phyloP scores from a whole-genome alignment of 1,140 invertebrate genomes.

The Drosophila fuyamai region DNA sequence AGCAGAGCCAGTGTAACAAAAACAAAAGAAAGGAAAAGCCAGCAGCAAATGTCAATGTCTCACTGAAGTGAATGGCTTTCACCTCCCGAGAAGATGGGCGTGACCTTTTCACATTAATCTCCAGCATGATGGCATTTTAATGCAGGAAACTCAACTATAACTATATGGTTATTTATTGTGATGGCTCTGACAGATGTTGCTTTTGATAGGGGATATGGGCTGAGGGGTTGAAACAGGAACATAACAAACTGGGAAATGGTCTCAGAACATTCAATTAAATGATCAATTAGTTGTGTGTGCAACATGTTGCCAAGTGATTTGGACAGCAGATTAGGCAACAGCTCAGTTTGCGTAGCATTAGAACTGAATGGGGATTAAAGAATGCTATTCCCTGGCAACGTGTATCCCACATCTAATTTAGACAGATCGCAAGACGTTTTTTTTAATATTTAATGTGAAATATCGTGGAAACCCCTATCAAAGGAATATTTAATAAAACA shows the following conservation, averaged over 20 bases:
- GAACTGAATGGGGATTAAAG: constrained; percentile 7
- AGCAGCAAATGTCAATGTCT: constrained; percentile 64
- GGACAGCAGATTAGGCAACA: constrained; percentile 31
- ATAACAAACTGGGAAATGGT: constrained; percentile 34
- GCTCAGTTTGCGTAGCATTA: constrained; percentile 11
- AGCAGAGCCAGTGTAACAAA: constrained; percentile 22
- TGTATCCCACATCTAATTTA: constrained; percentile 17
- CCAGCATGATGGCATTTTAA: constrained; percentile 73
- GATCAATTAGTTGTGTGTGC: constrained; percentile 60
- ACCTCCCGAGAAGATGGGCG: constrained; percentile 52
- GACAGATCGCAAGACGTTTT: constrained; percentile 14
- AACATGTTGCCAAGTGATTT: constrained; percentile 52
- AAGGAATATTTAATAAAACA: too few species aligned
- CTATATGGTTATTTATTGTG: constrained; percentile 77
- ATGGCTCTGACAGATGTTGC: constrained; percentile 50
- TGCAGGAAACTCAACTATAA: constrained; percentile 67
- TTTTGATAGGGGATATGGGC: constrained; percentile 16
- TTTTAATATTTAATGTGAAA: background rate
- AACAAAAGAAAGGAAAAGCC: constrained; percentile 31
- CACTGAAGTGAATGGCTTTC: constrained; percentile 42
- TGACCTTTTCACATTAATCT: constrained; percentile 80
- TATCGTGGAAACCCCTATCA: too few species aligned
- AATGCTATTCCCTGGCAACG: constrained; percentile 6
- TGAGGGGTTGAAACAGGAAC: constrained; percentile 5
- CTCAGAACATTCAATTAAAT: constrained; percentile 59